Evolutionary conservation across 2,113 vertebrate species (phyloP).

Genomic region (Cygnus buccinator): DNA sequence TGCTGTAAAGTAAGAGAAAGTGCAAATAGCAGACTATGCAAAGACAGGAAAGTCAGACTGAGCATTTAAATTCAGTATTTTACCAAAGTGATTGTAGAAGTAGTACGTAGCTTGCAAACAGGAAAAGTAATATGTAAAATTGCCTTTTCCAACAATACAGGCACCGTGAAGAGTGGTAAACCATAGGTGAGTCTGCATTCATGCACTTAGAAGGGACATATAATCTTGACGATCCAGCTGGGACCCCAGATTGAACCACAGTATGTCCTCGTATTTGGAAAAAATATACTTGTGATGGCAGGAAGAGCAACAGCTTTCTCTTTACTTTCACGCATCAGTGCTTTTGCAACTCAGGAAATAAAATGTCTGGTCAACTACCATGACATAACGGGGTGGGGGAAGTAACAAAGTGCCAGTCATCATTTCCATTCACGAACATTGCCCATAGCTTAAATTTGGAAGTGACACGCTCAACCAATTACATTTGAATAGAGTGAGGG

Average conservation of each 20-base stretch:
- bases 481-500: not conserved
- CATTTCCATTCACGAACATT: not conserved
- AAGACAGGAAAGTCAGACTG: not conserved
- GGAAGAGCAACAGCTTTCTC: not conserved
- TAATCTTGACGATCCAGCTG: not conserved
- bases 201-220: accelerated
- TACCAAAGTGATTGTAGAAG: not conserved
- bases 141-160: not conserved
- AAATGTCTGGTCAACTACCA: not conserved
- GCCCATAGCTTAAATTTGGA: accelerated
- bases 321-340: accelerated
- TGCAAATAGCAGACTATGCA: not conserved
- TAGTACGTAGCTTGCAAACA: not conserved
- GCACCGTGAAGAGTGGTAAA: not conserved
- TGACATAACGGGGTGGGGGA: accelerated
- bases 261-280: not conserved
- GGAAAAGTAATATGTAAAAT: not conserved
- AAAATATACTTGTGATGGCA: not conserved
- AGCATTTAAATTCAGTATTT: not conserved
- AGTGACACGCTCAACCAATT: accelerated
- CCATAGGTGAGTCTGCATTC: not conserved
- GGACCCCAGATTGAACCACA: not conserved
- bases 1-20: not conserved
- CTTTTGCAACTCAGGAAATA: not conserved
- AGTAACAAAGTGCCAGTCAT: not conserved